Evolutionary conservation across 2,888 invertebrate genomes (phyloP).

Genomic region (Tetranychus truncatus): DNA sequence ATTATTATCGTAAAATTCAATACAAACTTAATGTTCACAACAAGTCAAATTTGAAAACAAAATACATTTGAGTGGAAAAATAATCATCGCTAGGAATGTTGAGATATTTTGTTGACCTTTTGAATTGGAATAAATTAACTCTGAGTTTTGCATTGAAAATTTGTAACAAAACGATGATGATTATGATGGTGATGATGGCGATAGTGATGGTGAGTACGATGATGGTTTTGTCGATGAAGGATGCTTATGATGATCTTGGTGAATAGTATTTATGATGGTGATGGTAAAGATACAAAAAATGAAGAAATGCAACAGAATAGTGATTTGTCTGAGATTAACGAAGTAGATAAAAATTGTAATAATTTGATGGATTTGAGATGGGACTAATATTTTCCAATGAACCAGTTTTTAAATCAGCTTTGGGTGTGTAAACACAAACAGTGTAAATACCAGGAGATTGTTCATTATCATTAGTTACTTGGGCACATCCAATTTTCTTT

Average conservation of each 20-base stretch:
- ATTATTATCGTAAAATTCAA: no score
- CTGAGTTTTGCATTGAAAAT: not conserved
- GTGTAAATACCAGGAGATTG: slow-evolving; percentile 1
- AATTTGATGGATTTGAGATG: not conserved
- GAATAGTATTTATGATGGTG: no score
- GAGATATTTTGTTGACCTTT: not conserved
- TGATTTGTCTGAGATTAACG: not conserved
- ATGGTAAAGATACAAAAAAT: not conserved
- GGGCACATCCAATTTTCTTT: slow-evolving; percentile 3
- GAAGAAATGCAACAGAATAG: not conserved
- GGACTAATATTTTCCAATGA: slow-evolving; percentile 1
- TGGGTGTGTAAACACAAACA: slow-evolving; percentile 6
- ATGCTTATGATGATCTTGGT: no score
- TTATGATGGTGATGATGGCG: not conserved
- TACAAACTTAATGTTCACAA: not conserved
- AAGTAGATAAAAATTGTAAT: not conserved
- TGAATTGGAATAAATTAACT: not conserved
- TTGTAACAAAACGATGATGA: not conserved
- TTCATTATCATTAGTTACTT: not conserved
- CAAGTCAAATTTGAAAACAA: not conserved
- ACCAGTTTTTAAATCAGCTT: not conserved
- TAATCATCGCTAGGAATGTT: not conserved
- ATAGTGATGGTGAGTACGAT: not conserved
- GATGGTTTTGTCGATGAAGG: not conserved
- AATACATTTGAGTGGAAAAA: not conserved